phyloP scores from a whole-genome alignment of 1,140 invertebrate genomes.

The Laodelphax striatellus region DNA sequence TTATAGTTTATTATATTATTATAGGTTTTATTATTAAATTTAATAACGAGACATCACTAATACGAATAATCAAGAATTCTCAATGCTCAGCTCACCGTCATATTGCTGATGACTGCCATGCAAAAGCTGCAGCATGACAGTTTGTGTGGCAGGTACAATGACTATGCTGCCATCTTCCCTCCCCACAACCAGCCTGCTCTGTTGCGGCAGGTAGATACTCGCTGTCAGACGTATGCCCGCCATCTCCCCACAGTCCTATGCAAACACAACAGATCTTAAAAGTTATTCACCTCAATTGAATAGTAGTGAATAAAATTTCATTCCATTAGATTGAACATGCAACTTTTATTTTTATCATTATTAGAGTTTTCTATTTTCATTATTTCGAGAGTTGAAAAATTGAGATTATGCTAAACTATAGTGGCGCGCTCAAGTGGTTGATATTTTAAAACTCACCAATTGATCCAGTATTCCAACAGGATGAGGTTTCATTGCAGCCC shows the following conservation, averaged over 20 bases:
- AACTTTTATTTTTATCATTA: too few relatives aligned
- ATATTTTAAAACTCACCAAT: conserved; percentile 41
- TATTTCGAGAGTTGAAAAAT: too few relatives aligned
- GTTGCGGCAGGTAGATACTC: conserved; percentile 84
- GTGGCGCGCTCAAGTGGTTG: too few relatives aligned
- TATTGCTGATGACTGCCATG: conserved; percentile 82
- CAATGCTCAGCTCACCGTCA: conserved; percentile 46
- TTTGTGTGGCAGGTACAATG: conserved; percentile 92
- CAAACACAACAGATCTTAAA: not conserved
- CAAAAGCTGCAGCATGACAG: conserved; percentile 85
- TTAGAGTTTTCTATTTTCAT: too few relatives aligned
- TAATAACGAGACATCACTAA: too few relatives aligned
- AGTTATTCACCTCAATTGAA: too few relatives aligned
- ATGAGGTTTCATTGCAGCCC: conserved; percentile 73
- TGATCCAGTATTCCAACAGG: conserved; percentile 87
- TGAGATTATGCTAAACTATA: too few relatives aligned
- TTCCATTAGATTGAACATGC: too few relatives aligned
- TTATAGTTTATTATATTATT: too few relatives aligned
- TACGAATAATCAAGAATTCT: too few relatives aligned
- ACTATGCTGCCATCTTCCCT: conserved; percentile 92
- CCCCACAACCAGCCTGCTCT: conserved; percentile 88
- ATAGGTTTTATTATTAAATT: too few relatives aligned
- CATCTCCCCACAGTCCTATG: conserved; percentile 23
- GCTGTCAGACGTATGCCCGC: conserved; percentile 68
- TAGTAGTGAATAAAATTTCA: too few relatives aligned